Conservation (phyloP, 2,113 vertebrate species). For the Sphaerodactylus townsendi region DNA sequence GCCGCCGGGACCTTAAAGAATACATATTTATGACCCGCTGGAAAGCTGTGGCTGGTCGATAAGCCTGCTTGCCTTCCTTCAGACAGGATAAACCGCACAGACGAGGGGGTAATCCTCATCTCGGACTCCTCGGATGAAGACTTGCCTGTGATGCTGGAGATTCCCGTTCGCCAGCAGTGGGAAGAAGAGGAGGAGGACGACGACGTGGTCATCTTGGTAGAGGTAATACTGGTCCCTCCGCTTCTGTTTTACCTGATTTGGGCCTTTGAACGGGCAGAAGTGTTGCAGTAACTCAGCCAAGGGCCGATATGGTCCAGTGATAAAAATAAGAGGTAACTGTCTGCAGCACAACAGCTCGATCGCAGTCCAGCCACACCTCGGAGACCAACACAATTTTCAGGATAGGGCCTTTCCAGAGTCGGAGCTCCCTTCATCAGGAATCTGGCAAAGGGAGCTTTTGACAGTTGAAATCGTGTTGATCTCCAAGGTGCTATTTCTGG, state of each 20-base stretch:
- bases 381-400: no score
- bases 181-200: conserved; percentile 75
- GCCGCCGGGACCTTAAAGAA: not conserved
- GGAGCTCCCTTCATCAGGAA: no score
- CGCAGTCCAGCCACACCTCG: no score
- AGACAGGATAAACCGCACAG: conserved; percentile 76
- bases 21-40: not conserved
- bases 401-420: no score
- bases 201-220: conserved; percentile 84
- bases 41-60: conserved; percentile 10
- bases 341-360: no score
- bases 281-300: no score
- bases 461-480: no score
- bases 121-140: conserved; percentile 94
- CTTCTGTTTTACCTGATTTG: no score
- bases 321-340: no score
- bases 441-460: no score
- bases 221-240: conserved; percentile 70
- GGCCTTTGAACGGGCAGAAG: not conserved
- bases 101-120: conserved; percentile 83
- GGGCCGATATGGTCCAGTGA: no score
- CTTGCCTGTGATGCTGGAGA: conserved; percentile 73
- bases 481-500: no score
- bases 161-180: conserved; percentile 66
- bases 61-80: conserved; percentile 23